phyloP scores from a whole-genome alignment of 30 jellyfish, hydroid and myxozoan species.

The Aurelia sp. region DNA sequence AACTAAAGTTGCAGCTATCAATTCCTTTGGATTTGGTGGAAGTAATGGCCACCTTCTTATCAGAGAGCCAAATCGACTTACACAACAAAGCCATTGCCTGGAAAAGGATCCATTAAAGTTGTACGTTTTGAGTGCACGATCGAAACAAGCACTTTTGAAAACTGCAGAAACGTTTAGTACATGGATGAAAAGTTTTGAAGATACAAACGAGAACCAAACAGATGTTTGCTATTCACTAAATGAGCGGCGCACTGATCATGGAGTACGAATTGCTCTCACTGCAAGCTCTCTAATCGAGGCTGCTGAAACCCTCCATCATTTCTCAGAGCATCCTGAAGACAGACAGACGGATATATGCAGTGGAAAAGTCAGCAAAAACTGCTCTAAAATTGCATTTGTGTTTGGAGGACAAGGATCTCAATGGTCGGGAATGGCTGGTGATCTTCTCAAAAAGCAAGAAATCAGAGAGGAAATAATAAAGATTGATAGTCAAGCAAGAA shows the following conservation, averaged over 20 bases:
- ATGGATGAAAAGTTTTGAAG: conserved; percentile 54
- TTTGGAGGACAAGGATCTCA: conserved; percentile 87
- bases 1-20: conserved; percentile 53
- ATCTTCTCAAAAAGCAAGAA: conserved; percentile 22
- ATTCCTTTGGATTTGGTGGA: conserved; percentile 79
- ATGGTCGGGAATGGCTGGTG: conserved; percentile 82
- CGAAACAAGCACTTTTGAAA: conserved; percentile 33
- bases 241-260: conserved; percentile 63
- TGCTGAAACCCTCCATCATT: not conserved
- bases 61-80: conserved; percentile 17
- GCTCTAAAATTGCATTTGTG: conserved; percentile 48
- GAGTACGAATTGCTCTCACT: conserved; percentile 49
- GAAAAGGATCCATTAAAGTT: conserved; percentile 25
- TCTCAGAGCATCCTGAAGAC: conserved; percentile 27
- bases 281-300: conserved; percentile 19
- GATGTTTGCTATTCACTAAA: conserved; percentile 38
- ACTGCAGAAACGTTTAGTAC: conserved; percentile 43
- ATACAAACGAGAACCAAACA: conserved; percentile 8
- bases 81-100: not conserved
- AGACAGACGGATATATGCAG: not conserved
- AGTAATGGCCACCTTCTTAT: conserved; percentile 69
- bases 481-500: conserved; percentile 36
- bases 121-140: conserved; percentile 56
- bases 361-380: conserved; percentile 37
- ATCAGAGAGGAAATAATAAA: not conserved